Base-by-base conservation (phyloP, 2,888 invertebrate species). In the Leptinotarsa haldemani region DNA sequence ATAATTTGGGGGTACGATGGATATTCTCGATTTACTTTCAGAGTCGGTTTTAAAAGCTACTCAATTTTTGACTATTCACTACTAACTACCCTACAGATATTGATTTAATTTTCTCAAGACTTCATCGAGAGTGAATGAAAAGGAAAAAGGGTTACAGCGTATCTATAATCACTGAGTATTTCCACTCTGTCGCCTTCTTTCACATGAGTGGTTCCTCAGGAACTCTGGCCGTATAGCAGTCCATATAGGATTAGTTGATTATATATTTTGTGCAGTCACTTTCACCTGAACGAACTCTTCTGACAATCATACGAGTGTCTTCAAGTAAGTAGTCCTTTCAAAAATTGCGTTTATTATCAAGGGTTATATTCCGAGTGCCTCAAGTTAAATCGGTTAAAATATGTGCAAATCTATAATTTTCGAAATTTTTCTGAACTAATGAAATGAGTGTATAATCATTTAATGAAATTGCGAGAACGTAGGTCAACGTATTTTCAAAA, bases 201-300 rank as follows among this genome's bases (percentile, higher is more conserved):
- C 86, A 85, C 86, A 86, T 86, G 86, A 85, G 81, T 84, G 85
- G 82, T 80, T 86, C 86, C 86, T 85, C 85, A 85, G 84, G 86
- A 84, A 18, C 53, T 67, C 30, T 53, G 40, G 16, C 53, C 15
- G 52, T n/a, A 53, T 40, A 30, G 61, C 61, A 40, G 30, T 25
- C n/a, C n/a, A 16, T 25, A 53, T n/a, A 40, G 67, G 53, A 53
- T 30, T 66, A 66, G 86, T 86, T 85, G 85, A 86, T 86, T 87
- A 86, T 84, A 84, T 85, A 86, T 86, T 86, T 85, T 86, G 85
- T 86, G 84, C 83, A 84, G 81, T 82, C 83, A 83, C 83, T 84
- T 83, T 85, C 85, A 85, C 86, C 85, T 87, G 86, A 84, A 80
- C 84, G 84, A 77, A 76, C 81, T 81, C 81, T 82, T 82, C 79